Conservation (phyloP, 2,797 vertebrate genomes). For the Neosilurus mollespiculum region DNA sequence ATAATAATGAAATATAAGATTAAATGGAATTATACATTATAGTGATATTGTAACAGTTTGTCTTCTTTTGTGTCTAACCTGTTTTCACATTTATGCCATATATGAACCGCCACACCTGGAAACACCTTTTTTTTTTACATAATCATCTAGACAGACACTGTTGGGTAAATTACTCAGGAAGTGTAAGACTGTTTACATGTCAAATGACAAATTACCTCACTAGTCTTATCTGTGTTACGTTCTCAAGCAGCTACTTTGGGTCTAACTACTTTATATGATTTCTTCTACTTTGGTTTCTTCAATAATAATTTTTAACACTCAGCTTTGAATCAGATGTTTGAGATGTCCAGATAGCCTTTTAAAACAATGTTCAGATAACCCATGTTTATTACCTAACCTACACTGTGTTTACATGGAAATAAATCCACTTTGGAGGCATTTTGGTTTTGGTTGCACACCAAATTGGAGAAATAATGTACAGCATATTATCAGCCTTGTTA, state of each 20-base stretch:
- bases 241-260: too few relatives aligned
- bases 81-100: neutral
- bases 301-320: neutral
- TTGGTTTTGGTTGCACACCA: neutral
- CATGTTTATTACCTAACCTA: too few relatives aligned
- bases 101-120: neutral
- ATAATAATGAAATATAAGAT: neutral
- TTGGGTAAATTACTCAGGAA: neutral
- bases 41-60: neutral
- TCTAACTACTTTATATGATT: neutral
- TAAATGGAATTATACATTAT: neutral
- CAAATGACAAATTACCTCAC: neutral
- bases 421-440: neutral
- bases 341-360: neutral
- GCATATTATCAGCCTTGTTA: neutral
- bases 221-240: neutral
- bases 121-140: neutral
- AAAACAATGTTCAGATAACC: too few relatives aligned
- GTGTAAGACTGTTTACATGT: neutral
- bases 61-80: neutral
- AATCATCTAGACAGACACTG: neutral
- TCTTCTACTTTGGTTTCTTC: neutral
- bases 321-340: neutral
- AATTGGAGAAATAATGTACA: constrained; percentile 1
- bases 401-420: neutral